Evolutionary conservation across 1,140 invertebrate genomes (phyloP).

Genomic region (Pissodes strobi): DNA sequence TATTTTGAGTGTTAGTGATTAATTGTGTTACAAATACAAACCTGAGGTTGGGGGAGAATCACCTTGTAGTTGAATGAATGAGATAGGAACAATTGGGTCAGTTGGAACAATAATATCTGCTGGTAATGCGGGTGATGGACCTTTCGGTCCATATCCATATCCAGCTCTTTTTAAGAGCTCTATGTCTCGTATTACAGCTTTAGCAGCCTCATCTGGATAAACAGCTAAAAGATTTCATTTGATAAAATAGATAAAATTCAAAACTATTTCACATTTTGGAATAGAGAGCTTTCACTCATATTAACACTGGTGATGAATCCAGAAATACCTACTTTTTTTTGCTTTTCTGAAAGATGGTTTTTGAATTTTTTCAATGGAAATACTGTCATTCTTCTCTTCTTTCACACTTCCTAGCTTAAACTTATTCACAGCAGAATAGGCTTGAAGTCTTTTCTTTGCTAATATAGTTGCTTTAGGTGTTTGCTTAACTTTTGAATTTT

Average conservation of each 20-base stretch:
- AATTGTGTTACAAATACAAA: no score
- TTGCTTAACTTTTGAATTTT: background rate
- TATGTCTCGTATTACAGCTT: conserved; percentile 48
- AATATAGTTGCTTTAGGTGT: conserved; percentile 33
- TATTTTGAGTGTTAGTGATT: no score
- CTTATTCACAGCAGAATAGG: conserved; percentile 38
- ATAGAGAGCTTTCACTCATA: no score
- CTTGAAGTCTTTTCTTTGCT: conserved; percentile 52
- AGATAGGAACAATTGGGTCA: background rate
- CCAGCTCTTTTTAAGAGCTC: conserved; percentile 48
- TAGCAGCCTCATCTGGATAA: conserved; percentile 44
- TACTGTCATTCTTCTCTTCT: conserved; percentile 23
- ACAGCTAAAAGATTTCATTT: conserved; percentile 19
- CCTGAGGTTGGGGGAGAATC: background rate
- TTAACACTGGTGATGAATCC: no score
- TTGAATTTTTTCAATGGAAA: conserved; percentile 9
- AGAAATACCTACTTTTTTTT: conserved; percentile 38
- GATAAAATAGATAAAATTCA: no score
- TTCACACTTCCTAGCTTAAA: conserved; percentile 1
- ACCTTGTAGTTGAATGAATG: background rate
- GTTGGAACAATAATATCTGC: conserved; percentile 12
- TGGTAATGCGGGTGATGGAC: background rate
- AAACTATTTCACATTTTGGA: no score
- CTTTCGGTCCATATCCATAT: conserved; percentile 2
- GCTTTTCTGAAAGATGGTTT: no score